Evolutionary conservation across 2,888 invertebrate genomes (phyloP).

Genomic region (Eustalomyia histrio): DNA sequence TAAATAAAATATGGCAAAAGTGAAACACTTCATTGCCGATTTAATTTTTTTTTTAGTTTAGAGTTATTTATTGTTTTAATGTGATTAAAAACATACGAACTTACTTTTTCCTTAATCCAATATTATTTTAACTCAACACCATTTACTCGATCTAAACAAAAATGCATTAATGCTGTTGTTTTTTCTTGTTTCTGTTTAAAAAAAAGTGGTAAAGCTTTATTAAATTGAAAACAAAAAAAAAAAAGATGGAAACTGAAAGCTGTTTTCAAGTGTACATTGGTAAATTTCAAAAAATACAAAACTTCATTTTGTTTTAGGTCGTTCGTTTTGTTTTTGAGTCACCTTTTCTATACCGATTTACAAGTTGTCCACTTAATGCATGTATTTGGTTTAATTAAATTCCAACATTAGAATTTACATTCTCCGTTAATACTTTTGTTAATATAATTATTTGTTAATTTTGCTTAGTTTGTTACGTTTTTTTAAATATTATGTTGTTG

Average conservation of each 20-base stretch:
- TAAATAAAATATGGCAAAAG: too few relatives aligned
- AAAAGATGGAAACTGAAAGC: conserved; percentile 55
- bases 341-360: conserved; percentile 30
- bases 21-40: too few relatives aligned
- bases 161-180: conserved; percentile 37
- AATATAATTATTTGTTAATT: conserved; percentile 12
- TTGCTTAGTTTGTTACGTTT: conserved; percentile 11
- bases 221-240: conserved; percentile 7
- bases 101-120: conserved; percentile 12
- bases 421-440: background rate
- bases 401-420: background rate
- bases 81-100: background rate
- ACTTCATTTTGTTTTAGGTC: conserved; percentile 47
- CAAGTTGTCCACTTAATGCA: background rate
- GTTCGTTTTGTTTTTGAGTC: conserved; percentile 43
- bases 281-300: conserved; percentile 24
- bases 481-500: conserved; percentile 12
- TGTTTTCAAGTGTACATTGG: conserved; percentile 8
- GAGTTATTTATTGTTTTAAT: too few relatives aligned
- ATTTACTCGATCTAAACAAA: conserved; percentile 12
- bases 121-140: background rate
- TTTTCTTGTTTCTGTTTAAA: conserved; percentile 1
- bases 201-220: conserved; percentile 42
- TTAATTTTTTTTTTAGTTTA: too few relatives aligned
- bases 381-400: conserved; percentile 56